Percentiles rank a stretch among this genome's conserved stretches.
phyloP scores from a whole-genome alignment of 2,888 invertebrate species.

The Pelosia muscerda region DNA sequence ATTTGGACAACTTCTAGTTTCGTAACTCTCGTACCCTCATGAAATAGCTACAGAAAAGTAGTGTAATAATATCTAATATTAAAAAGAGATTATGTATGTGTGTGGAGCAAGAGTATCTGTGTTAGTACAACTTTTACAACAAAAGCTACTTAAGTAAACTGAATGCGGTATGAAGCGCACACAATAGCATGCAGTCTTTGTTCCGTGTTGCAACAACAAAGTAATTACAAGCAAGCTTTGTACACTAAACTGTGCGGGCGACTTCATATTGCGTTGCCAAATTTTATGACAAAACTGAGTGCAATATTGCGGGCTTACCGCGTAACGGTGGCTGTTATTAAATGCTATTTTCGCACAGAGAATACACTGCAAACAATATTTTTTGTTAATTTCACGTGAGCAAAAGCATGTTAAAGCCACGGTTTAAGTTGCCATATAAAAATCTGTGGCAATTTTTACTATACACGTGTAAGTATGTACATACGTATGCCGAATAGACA shows the following conservation, averaged over 20 bases:
- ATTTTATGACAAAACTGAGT: neutral
- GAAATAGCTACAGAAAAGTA: too few relatives aligned
- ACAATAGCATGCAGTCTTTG: conserved; percentile 6
- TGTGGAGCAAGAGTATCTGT: too few relatives aligned
- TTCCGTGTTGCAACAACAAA: conserved; percentile 10
- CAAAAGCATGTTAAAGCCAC: neutral
- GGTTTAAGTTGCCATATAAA: neutral
- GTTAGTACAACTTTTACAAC: neutral
- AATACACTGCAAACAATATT: neutral
- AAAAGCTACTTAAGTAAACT: neutral
- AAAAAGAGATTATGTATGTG: too few relatives aligned
- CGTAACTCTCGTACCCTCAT: too few relatives aligned
- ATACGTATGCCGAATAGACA: too few relatives aligned
- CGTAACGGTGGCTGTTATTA: neutral
- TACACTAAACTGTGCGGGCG: neutral
- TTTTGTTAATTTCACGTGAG: neutral
- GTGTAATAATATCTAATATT: too few relatives aligned
- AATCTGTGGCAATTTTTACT: too few relatives aligned
- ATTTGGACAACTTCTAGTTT: too few relatives aligned
- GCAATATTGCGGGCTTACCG: neutral
- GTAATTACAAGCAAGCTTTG: conserved; percentile 9
- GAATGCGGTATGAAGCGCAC: neutral
- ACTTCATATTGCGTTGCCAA: neutral
- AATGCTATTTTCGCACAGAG: conserved; percentile 1
- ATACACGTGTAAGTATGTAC: too few relatives aligned